Conservation (phyloP, 1,140 invertebrate genomes). For the Chironomus tepperi region DNA sequence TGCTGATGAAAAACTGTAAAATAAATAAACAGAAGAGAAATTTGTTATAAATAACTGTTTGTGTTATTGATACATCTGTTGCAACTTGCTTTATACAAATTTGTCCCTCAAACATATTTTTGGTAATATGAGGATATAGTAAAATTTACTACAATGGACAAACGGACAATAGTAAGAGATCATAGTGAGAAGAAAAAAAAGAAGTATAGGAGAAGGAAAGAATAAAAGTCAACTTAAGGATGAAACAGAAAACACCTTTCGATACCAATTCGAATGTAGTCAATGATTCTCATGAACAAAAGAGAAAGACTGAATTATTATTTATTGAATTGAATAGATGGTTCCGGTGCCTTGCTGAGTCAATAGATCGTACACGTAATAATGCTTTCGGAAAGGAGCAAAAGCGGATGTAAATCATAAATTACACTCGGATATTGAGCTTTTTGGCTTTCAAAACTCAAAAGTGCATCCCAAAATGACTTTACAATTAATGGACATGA, state of each 20-base stretch:
- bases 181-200: background rate
- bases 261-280: background rate
- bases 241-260: background rate
- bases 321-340: constrained; percentile 1
- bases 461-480: background rate
- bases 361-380: background rate
- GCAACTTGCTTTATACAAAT: background rate
- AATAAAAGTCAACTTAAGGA: constrained; percentile 7
- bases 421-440: background rate
- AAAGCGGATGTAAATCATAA: constrained; percentile 4
- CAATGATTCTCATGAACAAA: background rate
- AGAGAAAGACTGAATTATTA: background rate
- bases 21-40: background rate
- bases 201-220: background rate
- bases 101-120: background rate
- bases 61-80: background rate
- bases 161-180: background rate
- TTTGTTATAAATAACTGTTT: background rate
- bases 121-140: no score
- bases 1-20: constrained; percentile 20
- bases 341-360: constrained; percentile 15
- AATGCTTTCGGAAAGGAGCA: background rate
- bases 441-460: background rate
- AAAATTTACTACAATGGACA: background rate
- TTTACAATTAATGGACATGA: background rate